Percentiles rank a stretch among this genome's conserved stretches.
Conservation (phyloP, 2,797 vertebrate genomes). For the Cirrhinus molitorella region DNA sequence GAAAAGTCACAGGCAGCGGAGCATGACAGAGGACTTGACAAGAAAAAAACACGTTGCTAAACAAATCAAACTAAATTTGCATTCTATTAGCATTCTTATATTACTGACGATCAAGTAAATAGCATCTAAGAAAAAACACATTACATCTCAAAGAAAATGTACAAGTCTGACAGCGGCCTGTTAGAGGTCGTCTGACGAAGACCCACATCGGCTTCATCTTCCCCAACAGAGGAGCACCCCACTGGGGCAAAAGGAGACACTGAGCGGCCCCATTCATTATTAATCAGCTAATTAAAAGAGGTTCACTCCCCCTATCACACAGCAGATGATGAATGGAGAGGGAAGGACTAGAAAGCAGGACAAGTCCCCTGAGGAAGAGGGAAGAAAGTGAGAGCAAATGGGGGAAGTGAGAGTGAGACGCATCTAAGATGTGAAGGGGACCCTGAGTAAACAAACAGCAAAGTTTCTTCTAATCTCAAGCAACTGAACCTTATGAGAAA, state of each 20-base stretch:
- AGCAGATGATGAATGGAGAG: conserved; percentile 61
- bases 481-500: neutral
- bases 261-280: conserved; percentile 60
- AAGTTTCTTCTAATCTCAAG: conserved; percentile 27
- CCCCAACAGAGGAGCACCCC: conserved; percentile 32
- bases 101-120: neutral
- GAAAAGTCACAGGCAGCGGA: neutral
- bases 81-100: neutral
- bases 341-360: conserved; percentile 72
- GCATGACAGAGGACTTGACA: conserved; percentile 8
- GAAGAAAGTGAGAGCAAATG: conserved; percentile 42
- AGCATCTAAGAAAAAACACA: neutral
- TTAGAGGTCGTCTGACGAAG: conserved; percentile 11
- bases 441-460: conserved; percentile 42
- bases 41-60: conserved; percentile 24
- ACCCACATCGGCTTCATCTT: conserved; percentile 25
- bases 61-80: neutral
- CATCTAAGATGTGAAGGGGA: conserved; percentile 26
- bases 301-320: conserved; percentile 56
- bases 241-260: conserved; percentile 29
- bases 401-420: conserved; percentile 23
- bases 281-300: conserved; percentile 66
- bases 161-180: neutral
- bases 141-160: conserved; percentile 23
- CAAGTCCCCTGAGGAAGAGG: conserved; percentile 68